These are phyloP conservation scores for Intellagama lesueurii DNA, from an alignment of 2,797 vertebrate genomes.

Conservation along the genomic window DNA sequence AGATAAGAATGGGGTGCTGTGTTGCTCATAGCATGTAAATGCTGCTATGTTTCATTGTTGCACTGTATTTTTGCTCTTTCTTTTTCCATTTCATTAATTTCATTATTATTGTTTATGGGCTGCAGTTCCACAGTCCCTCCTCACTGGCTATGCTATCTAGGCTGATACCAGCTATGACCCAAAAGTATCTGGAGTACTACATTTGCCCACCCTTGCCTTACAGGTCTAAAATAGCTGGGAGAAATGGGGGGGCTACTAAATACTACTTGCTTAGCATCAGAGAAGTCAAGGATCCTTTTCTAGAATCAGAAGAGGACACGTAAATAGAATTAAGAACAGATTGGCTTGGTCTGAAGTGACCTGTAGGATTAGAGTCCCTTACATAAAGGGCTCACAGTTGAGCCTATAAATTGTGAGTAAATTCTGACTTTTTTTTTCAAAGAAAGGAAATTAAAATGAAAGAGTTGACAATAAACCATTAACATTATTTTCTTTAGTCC, in stretches of 20 bases:
- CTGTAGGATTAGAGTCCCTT: background rate
- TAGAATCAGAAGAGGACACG: background rate
- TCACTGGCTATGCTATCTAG: background rate
- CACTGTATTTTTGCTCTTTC: no score
- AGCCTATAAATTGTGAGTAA: background rate
- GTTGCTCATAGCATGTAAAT: no score
- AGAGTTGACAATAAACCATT: background rate
- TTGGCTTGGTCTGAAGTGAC: background rate
- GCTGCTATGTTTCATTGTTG: no score
- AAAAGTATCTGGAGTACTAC: background rate
- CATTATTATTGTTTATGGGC: no score
- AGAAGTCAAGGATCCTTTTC: background rate
- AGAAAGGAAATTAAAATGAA: no score
- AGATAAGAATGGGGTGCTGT: no score
- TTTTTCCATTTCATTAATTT: no score
- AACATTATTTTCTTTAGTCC: background rate
- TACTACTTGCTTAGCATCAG: background rate
- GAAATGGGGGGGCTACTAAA: background rate
- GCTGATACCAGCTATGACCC: background rate
- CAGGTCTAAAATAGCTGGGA: background rate
- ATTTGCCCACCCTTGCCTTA: background rate
- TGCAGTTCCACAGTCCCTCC: background rate
- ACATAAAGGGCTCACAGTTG: background rate
- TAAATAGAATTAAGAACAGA: background rate
- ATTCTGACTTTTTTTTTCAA: background rate